Evolutionary conservation across 2,888 invertebrate genomes (phyloP), one percentile per base, ranked within the genome.

Genomic region (Augiades crinisus): DNA sequence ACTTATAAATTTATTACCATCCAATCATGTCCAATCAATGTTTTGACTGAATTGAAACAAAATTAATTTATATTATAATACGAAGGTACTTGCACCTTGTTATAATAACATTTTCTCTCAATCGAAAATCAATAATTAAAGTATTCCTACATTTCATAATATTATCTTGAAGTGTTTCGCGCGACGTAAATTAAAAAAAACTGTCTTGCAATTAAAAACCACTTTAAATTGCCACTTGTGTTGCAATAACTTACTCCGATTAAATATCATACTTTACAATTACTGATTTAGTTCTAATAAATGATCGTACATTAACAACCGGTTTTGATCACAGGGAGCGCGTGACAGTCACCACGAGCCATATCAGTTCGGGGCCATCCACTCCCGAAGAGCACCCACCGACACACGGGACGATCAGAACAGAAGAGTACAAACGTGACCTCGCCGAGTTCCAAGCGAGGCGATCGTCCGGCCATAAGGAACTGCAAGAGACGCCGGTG

Each of bases 371-470:
- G 30, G 64, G 55, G 44, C 56, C 70, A 34, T 54, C 69, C 10
- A 59, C 68, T 24, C 58, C 67, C 5, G 73, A 76, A 22, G 60
- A 57, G 16, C 66, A 60, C 50, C 43, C 49, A 60, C 27, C 69
- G 53, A 30, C 34, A 31, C 72, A 75, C n/a, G 86, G 80, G 38
- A 86, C 88, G 22, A 84, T 88, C 43, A 81, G 89, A 56, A 90
- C 89, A 8, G 87, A 88, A 27, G 82, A 89, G 58, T 90, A 90
- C 70, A 87, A 87, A 62, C 72, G 83, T 17, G 90, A 84, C 61
- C 68, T 90, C 47, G 88, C 89, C 0, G 90, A 90, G 58, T 90
- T 90, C 61, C 84, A 88, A 68, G 89, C 90, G 6, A 73, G 90
- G 49, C 68, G 90, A 44, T 85, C 87, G 1, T 43, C 65, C 0